Conservation (phyloP, 2,888 invertebrate genomes). For the Cacoxenus indagator region DNA sequence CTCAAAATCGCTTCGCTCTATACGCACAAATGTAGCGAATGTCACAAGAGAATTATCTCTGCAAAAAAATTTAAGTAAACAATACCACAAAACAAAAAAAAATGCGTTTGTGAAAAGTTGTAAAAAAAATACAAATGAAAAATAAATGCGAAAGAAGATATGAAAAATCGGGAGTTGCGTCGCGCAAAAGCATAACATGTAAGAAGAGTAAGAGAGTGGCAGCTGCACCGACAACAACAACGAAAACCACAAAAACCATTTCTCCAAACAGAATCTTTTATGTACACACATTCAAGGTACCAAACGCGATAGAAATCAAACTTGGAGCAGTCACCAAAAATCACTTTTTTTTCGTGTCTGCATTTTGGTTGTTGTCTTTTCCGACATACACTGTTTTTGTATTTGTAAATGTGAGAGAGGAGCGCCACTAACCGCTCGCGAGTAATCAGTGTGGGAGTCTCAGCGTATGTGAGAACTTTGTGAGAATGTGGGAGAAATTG, state of each 20-base stretch:
- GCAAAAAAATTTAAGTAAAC: conserved; percentile 25
- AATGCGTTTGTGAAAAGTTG: conserved; percentile 39
- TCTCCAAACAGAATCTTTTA: conserved; percentile 34
- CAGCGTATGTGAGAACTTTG: conserved; percentile 30
- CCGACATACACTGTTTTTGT: conserved; percentile 18
- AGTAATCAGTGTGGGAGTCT: conserved; percentile 35
- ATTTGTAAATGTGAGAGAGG: conserved; percentile 37
- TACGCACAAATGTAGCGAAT: conserved; percentile 39
- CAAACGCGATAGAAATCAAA: conserved; percentile 44
- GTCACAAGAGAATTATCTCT: conserved; percentile 37
- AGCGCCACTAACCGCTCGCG: conserved; percentile 41
- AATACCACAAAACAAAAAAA: not conserved
- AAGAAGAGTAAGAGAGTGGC: too few species aligned
- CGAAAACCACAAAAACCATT: too few species aligned
- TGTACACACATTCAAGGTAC: conserved; percentile 39
- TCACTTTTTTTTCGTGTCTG: conserved; percentile 30
- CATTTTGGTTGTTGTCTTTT: conserved; percentile 45
- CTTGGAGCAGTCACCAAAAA: conserved; percentile 64
- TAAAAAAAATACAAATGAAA: conserved; percentile 24
- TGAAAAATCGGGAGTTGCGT: conserved; percentile 7
- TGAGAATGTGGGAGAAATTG: conserved; percentile 31
- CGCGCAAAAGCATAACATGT: conserved; percentile 20
- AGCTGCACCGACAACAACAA: too few species aligned
- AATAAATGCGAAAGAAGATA: conserved; percentile 15
- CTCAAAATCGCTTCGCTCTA: conserved; percentile 31